A percentile compares a stretch with the other conserved stretches of the same genome.
Conservation (phyloP, 2,797 vertebrate genomes). For the Allobates femoralis region DNA sequence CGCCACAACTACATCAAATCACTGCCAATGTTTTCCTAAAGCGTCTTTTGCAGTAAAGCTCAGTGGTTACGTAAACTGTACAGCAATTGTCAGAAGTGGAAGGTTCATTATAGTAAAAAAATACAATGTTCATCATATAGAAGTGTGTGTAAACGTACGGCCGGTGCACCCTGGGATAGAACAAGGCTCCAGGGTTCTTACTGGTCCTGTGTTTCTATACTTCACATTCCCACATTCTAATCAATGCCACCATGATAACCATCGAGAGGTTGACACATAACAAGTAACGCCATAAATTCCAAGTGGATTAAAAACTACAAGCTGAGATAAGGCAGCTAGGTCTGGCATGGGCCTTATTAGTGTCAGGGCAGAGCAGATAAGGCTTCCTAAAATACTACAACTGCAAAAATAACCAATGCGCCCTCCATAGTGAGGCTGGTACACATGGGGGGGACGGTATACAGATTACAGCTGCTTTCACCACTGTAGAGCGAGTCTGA, state of each 20-base stretch:
- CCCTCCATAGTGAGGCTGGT: too few relatives aligned
- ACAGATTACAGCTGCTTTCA: too few relatives aligned
- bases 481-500: too few relatives aligned
- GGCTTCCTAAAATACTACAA: neutral
- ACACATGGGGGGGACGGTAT: too few relatives aligned
- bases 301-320: neutral
- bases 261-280: constrained; percentile 23
- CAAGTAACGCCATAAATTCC: neutral
- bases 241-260: neutral
- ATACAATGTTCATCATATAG: too few relatives aligned
- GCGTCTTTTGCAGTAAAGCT: too few relatives aligned
- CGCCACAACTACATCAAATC: too few relatives aligned
- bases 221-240: neutral
- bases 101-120: too few relatives aligned
- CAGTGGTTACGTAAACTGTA: too few relatives aligned
- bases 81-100: too few relatives aligned
- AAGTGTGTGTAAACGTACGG: too few relatives aligned
- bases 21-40: too few relatives aligned
- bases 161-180: neutral
- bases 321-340: neutral
- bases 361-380: constrained; percentile 25
- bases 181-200: neutral
- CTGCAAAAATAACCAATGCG: neutral
- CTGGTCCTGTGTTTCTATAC: neutral
- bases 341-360: neutral